Conservation (phyloP, 2,113 vertebrate genomes). For the Toxostoma redivivum region DNA sequence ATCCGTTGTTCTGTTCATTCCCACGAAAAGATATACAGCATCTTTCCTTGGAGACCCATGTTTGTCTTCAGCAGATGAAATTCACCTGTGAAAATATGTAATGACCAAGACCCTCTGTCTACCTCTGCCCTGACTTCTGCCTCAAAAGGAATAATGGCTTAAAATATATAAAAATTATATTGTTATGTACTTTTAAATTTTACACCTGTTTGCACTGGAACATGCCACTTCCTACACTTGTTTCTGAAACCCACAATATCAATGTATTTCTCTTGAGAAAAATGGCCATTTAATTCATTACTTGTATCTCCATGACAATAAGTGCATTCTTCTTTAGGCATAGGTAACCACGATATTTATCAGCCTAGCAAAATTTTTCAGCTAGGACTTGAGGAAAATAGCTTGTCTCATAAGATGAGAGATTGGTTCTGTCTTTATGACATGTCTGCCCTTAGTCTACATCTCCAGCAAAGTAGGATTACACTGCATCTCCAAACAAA, state of each 20-base stretch:
- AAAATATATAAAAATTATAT: background rate
- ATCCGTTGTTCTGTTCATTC: background rate
- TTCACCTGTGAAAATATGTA: background rate
- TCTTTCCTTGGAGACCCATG: background rate
- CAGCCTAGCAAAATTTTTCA: background rate
- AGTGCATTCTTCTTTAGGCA: background rate
- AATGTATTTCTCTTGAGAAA: background rate
- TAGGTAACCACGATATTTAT: background rate
- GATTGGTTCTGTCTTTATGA: background rate
- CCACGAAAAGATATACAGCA: background rate
- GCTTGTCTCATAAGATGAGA: background rate
- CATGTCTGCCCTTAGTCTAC: background rate
- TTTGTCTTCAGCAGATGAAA: background rate
- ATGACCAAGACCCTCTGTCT: background rate
- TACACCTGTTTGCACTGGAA: background rate
- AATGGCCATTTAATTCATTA: background rate
- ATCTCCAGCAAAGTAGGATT: background rate
- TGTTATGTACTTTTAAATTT: background rate
- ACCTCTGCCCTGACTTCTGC: background rate
- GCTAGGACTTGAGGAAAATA: background rate
- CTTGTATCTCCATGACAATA: background rate
- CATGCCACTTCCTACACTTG: background rate
- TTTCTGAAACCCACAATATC: background rate
- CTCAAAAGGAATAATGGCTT: background rate
- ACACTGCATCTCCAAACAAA: background rate